Evolutionary conservation across 2,113 vertebrate species (phyloP), one percentile per base, ranked within the genome.

Genomic region (Cygnus atratus): DNA sequence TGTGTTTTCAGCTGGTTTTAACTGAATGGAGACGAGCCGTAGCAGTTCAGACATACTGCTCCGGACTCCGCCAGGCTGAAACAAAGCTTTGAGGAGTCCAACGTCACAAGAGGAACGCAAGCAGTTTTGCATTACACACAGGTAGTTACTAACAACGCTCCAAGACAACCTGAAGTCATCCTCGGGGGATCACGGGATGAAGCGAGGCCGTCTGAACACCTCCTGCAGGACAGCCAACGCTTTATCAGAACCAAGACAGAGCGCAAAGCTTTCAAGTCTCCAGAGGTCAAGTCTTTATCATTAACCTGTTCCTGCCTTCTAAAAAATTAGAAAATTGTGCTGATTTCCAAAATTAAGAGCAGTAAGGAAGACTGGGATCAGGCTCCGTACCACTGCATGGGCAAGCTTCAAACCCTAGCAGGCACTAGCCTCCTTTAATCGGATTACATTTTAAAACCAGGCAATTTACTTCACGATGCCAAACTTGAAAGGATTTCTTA

Each of bases 401-500:
- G 20, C 18, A 52, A 46, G 44, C 76, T 74, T n/a, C 80, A 66
- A 50, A 39, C 44, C 85, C 44, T 26, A 26, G 39, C 81, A 70
- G 72, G 43, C 84, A 57, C 22, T 6, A 14, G 29, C 77, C 19
- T 57, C 15, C 62, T 74, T 74, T 90, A 87, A 93, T 33, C 0
- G 0, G 58, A 90, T 88, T 88, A 77, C n/a, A 13, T 33, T 77
- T 62, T 80, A 70, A 96, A 95, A 85, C 41, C 82, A 67, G 84
- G 84, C 58, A 77, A n/a, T 37, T 88, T 46, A 25, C 54, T 87
- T 44, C 11, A 31, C 10, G 62, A 65, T 25, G 59, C 90, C 71
- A 77, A 88, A 79, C 58, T 66, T 70, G 70, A 87, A 92, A 25
- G 24, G 70, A 82, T 92, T 96, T 87, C 63, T 92, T 87, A 7